Evolutionary conservation across 2,113 vertebrate species (phyloP).

Genomic region (Sclerurus mexicanus): DNA sequence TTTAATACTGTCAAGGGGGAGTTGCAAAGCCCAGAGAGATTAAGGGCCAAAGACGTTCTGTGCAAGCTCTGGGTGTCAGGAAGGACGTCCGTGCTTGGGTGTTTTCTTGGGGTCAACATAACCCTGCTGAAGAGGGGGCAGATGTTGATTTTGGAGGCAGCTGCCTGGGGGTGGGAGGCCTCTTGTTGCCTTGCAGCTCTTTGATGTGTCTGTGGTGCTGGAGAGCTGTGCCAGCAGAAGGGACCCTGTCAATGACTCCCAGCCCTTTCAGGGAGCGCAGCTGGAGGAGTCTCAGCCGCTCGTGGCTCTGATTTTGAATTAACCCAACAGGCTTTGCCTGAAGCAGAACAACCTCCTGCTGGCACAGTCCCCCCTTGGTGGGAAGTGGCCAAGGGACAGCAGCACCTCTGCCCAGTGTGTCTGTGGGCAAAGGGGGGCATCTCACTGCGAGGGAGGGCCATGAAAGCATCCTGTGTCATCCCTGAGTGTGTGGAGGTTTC

Average conservation of each 20-base stretch:
- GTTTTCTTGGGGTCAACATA: not conserved
- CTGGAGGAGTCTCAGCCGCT: not conserved
- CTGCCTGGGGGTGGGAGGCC: not conserved
- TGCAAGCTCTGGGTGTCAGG: not conserved
- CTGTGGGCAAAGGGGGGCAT: not conserved
- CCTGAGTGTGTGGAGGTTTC: not conserved
- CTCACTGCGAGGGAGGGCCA: rapidly evolving
- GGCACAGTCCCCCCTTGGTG: not conserved
- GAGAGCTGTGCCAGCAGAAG: not conserved
- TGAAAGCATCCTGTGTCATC: rapidly evolving
- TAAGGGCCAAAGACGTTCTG: not conserved
- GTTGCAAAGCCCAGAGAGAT: not conserved
- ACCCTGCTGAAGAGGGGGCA: not conserved
- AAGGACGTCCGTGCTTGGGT: rapidly evolving
- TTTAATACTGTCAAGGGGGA: not conserved
- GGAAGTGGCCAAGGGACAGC: not conserved
- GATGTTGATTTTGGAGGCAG: not conserved
- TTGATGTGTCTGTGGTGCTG: not conserved
- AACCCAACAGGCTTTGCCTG: not conserved
- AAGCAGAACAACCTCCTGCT: not conserved
- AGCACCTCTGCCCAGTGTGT: not conserved
- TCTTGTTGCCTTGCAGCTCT: not conserved
- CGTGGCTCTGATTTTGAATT: not conserved
- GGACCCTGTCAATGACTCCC: not conserved
- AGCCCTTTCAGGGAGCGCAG: not conserved